phyloP scores from a whole-genome alignment of 2,888 invertebrate genomes.

The Bellardia bayeri region DNA sequence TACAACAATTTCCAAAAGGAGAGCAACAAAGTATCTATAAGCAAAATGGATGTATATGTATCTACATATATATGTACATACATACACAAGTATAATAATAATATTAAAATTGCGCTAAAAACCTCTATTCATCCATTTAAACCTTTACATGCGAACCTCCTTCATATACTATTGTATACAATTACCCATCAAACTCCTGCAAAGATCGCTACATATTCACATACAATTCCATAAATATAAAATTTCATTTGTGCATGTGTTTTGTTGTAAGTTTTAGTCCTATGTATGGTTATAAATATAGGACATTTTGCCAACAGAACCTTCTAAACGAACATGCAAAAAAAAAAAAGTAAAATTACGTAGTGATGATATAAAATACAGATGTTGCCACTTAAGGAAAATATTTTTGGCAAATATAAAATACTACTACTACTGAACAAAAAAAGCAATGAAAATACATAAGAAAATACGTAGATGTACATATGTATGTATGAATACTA shows the following conservation, averaged over 20 bases:
- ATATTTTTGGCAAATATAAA: slow-evolving; percentile 45
- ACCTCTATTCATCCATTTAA: slow-evolving; percentile 10
- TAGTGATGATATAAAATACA: slow-evolving; percentile 61
- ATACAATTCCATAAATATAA: background rate
- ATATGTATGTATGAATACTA: slow-evolving; percentile 14
- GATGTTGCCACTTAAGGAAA: slow-evolving; percentile 61
- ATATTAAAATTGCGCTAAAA: slow-evolving; percentile 46
- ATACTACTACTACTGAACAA: slow-evolving; percentile 15
- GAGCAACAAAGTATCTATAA: slow-evolving; percentile 2
- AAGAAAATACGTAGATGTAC: background rate
- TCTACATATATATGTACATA: background rate
- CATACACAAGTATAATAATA: slow-evolving; percentile 6
- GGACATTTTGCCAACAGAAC: slow-evolving; percentile 51
- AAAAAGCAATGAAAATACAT: background rate
- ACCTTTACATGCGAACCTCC: background rate
- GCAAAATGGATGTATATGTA: background rate
- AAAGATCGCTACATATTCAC: background rate
- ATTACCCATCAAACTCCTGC: background rate
- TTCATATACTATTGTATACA: background rate
- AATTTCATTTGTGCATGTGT: background rate
- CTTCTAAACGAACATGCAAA: slow-evolving; percentile 10
- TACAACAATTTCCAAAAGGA: slow-evolving; percentile 40
- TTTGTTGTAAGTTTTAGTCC: background rate
- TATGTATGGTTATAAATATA: slow-evolving; percentile 48
- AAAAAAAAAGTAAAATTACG: slow-evolving; percentile 16